A percentile compares a stretch with the other conserved stretches of the same genome.
phyloP scores from a whole-genome alignment of 35 echinoderm and acorn worm genomes.

The Heliocidaris tuberculata region DNA sequence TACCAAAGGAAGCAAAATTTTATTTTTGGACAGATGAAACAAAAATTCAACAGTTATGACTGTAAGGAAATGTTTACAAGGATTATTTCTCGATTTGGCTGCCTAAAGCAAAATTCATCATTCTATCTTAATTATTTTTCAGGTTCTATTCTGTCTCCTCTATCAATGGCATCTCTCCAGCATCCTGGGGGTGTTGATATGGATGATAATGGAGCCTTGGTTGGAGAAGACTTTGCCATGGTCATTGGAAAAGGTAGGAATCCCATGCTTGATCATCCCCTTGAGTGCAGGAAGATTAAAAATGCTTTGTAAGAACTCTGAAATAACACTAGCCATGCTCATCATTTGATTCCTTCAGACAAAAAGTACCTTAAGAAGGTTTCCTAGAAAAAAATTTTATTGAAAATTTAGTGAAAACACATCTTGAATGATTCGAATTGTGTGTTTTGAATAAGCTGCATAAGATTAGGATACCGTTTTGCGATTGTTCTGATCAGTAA shows the following conservation, averaged over 20 bases:
- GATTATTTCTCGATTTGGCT: no score
- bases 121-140: background rate
- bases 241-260: conserved; percentile 81
- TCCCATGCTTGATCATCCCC: background rate
- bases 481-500: background rate
- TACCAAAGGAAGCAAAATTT: no score
- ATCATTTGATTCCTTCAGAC: background rate
- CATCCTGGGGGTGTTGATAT: conserved; percentile 68
- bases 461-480: background rate
- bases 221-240: conserved; percentile 62
- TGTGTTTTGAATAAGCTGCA: no score
- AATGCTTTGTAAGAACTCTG: no score
- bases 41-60: no score
- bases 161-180: conserved; percentile 73
- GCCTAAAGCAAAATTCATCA: background rate
- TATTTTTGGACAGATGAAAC: no score
- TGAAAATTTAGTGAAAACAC: background rate
- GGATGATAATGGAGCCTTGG: conserved; percentile 49
- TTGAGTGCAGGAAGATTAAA: no score
- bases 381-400: background rate
- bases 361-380: background rate
- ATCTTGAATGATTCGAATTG: no score
- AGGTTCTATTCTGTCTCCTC: conserved; percentile 60
- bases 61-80: no score
- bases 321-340: no score